Conservation (phyloP, 2,888 invertebrate genomes). For the Azorinus chamasolen region DNA sequence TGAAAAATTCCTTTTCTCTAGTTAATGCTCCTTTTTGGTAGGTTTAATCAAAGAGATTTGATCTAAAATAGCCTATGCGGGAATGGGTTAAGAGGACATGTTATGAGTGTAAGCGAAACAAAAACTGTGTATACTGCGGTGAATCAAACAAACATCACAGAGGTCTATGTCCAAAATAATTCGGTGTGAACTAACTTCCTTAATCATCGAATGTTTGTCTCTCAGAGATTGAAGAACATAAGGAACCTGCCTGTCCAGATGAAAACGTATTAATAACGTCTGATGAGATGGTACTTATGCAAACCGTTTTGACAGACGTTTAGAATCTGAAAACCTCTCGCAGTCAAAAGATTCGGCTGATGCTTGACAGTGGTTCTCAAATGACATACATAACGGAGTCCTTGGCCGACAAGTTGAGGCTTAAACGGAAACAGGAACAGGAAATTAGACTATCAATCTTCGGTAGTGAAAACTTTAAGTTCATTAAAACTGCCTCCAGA, state of each 20-base stretch:
- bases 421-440: constrained; percentile 14
- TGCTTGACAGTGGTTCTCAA: constrained; percentile 28
- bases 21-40: no score
- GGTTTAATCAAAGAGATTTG: no score
- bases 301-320: constrained; percentile 23
- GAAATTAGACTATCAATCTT: constrained; percentile 29
- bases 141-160: constrained; percentile 30
- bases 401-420: constrained; percentile 8
- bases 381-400: constrained; percentile 24
- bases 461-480: constrained; percentile 4
- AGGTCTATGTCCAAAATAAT: no score
- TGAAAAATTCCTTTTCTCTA: no score
- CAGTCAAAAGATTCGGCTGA: no score
- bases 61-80: no score
- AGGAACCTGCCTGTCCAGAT: neutral
- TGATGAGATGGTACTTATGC: constrained; percentile 33
- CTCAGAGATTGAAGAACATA: no score
- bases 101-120: constrained; percentile 12
- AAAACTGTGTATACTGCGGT: constrained; percentile 25
- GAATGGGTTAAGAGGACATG: no score
- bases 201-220: neutral
- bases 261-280: constrained; percentile 32
- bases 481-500: constrained; percentile 13
- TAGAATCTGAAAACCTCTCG: constrained; percentile 9
- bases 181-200: neutral